Conservation (phyloP, 2,797 vertebrate genomes). For the Amniataba percoides region DNA sequence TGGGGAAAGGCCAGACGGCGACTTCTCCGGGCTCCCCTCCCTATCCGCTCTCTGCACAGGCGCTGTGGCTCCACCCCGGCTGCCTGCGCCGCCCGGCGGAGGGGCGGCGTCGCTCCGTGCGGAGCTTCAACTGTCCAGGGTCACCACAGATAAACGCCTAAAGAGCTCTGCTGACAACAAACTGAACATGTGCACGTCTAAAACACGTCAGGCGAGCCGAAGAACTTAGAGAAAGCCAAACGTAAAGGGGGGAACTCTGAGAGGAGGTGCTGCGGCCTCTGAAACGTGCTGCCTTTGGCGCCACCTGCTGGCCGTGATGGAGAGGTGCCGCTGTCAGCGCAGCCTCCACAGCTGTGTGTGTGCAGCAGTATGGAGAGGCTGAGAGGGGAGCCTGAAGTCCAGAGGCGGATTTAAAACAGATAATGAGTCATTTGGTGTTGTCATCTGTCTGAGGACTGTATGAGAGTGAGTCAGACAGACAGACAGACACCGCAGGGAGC, state of each 20-base stretch:
- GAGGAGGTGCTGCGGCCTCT: background rate
- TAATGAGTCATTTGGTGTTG: too few species aligned
- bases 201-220: background rate
- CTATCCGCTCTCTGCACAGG: conserved; percentile 63
- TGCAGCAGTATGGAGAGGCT: too few species aligned
- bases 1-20: conserved; percentile 50
- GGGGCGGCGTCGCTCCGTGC: conserved; percentile 51
- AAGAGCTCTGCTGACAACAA: background rate
- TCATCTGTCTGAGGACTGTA: too few species aligned
- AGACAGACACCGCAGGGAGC: too few species aligned
- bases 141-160: too few species aligned
- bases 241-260: background rate
- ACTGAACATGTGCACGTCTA: background rate
- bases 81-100: conserved; percentile 20
- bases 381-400: too few species aligned
- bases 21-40: conserved; percentile 69
- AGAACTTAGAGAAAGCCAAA: background rate
- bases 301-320: background rate
- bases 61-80: conserved; percentile 70
- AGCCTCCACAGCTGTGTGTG: too few species aligned
- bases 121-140: background rate
- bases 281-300: background rate
- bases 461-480: too few species aligned
- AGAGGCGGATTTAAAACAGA: too few species aligned
- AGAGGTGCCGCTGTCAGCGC: too few species aligned